Evolutionary conservation across 1,140 invertebrate genomes (phyloP).

Genomic region (Bombus turneri): DNA sequence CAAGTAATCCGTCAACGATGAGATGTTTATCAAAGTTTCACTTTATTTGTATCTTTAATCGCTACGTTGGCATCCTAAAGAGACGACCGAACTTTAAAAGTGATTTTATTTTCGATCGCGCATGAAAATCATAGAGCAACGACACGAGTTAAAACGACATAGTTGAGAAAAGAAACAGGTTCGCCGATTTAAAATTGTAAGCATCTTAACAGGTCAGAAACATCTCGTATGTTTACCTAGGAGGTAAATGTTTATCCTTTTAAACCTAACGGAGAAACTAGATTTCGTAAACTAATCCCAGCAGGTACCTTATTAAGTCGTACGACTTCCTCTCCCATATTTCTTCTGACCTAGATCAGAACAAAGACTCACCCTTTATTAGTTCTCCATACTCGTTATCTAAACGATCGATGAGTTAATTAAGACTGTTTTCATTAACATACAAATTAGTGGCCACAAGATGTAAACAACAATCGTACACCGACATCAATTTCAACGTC

Average conservation of each 20-base stretch:
- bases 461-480: slow-evolving; percentile 10
- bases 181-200: no score
- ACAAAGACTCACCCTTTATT: neutral
- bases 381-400: neutral
- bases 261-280: neutral
- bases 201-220: neutral
- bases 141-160: no score
- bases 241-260: neutral
- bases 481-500: slow-evolving; percentile 20
- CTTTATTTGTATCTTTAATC: no score
- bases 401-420: slow-evolving; percentile 29
- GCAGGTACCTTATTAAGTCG: neutral
- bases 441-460: slow-evolving; percentile 22
- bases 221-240: no score
- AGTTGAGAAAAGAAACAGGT: no score
- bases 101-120: no score
- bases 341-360: neutral
- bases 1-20: no score
- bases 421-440: slow-evolving; percentile 44
- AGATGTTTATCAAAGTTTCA: no score
- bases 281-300: neutral
- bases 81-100: no score
- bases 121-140: no score
- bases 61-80: no score
- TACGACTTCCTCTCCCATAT: slow-evolving; percentile 1